Evolutionary conservation across 2,113 vertebrate species (phyloP).

Genomic region (Labeo rohita): DNA sequence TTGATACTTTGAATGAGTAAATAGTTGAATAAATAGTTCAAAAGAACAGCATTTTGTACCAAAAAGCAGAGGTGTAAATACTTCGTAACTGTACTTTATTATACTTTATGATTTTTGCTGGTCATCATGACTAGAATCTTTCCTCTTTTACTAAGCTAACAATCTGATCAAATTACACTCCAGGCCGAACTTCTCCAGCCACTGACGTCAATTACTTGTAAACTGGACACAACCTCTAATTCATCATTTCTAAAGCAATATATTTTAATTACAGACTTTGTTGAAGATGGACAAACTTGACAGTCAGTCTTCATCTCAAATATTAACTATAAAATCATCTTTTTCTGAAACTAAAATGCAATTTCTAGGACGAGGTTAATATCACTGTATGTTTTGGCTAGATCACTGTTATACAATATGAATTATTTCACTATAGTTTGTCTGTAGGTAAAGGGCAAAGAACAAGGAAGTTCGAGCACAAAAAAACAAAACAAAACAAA

Average conservation of each 20-base stretch:
- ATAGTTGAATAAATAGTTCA: neutral
- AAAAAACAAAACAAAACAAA: neutral
- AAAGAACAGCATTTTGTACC: neutral
- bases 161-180: neutral
- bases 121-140: slow-evolving; percentile 3
- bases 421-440: neutral
- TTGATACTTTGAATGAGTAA: neutral
- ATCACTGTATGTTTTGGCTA: neutral
- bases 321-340: neutral
- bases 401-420: neutral
- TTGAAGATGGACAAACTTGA: neutral
- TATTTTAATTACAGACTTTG: neutral
- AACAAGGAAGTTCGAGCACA: slow-evolving; percentile 11
- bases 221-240: neutral
- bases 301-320: neutral
- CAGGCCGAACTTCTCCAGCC: neutral
- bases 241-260: neutral
- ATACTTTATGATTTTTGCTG: neutral
- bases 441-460: neutral
- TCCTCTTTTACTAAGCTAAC: neutral
- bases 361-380: neutral
- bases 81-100: neutral
- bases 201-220: neutral
- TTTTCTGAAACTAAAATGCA: neutral
- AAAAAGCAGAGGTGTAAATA: neutral